Base-by-base conservation (phyloP, 2,797 vertebrate genomes). In the Oreochromis grahami region DNA sequence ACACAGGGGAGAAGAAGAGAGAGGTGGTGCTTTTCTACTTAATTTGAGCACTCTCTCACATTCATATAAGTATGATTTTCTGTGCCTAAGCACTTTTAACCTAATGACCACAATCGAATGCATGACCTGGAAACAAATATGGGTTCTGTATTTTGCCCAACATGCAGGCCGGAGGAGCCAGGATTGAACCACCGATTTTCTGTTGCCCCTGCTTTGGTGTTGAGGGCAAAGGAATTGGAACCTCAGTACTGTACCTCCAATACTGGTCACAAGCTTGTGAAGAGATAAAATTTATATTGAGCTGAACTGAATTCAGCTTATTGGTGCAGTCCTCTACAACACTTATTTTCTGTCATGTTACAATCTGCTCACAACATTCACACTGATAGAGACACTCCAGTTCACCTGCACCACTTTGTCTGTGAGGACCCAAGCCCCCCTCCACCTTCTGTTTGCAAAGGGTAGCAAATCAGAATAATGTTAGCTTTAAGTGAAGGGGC, bases 131-230 rank as follows among this genome's bases (percentile, higher is more conserved):
- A 63, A 36, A 63, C 58, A 36, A 63, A 63, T 36, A 2, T 1
- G 1, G 36, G 19, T 63, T 63, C 0, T 36, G 58, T 2, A 36
- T 63, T 19, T 3, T n/a, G 10, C 19, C 58, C 19, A 63, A 63
- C 58, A n/a, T n/a, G 58, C 58, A 36, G 58, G 58, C 1, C 1
- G 10, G 19, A n/a, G 19, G 32, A 63, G 1, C 58, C 58, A 36
- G 58, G 1, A 13, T 3, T 36, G 19, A 63, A 63, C 58, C 58
- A n/a, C 58, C 19, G 0, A 5, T n/a, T 63, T 13, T 36, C 17
- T 0, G 19, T n/a, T 60, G 17, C 0, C 9, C 58, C 32, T 0
- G 0, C 58, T 63, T 65, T 65, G 34, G 2, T 21, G 34, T 65
- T 38, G 0, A 21, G 60, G 41, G 60, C 34, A 65, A 38, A 65